These are phyloP conservation scores for Chionoecetes opilio DNA, from an alignment of 1,140 invertebrate species.

Conservation along the genomic window DNA sequence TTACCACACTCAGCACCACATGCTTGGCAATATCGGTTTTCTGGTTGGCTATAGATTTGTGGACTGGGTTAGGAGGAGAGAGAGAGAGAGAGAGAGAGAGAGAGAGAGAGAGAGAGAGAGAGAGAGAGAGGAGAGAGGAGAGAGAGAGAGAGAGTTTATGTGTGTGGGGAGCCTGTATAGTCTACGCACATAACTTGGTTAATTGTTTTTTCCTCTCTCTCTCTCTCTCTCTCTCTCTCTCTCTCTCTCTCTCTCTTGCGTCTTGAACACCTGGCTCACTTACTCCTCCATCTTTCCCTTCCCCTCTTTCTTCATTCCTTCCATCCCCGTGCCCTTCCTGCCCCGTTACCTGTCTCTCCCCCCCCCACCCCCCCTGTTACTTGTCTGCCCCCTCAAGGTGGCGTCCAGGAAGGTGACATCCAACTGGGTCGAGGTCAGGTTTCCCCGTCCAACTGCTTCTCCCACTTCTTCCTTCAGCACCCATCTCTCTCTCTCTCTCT, in stretches of 20 bases:
- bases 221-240: neutral
- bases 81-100: too few relatives aligned
- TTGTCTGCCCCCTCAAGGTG: neutral
- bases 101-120: too few relatives aligned
- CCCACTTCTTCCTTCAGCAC: neutral
- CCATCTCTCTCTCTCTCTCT: constrained; percentile 20
- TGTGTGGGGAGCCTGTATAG: too few relatives aligned
- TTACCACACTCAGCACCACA: too few relatives aligned
- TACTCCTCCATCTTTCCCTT: neutral
- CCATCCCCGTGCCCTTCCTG: neutral
- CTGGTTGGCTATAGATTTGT: too few relatives aligned
- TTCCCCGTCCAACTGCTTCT: neutral
- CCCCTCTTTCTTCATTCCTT: neutral
- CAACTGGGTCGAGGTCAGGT: constrained; percentile 3
- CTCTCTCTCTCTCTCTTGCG: neutral
- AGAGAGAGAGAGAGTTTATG: too few relatives aligned
- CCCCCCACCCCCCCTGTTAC: neutral
- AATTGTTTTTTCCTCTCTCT: neutral
- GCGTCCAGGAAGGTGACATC: constrained; percentile 1
- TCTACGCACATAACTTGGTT: too few relatives aligned
- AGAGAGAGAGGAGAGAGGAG: too few relatives aligned
- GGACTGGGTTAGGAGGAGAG: too few relatives aligned
- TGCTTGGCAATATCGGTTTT: too few relatives aligned
- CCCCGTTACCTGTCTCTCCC: neutral
- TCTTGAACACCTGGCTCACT: neutral